A percentile compares a stretch with the other conserved stretches of the same genome.
Conservation (phyloP, 2,888 invertebrate genomes). For the Drosophila atroscutellata region DNA sequence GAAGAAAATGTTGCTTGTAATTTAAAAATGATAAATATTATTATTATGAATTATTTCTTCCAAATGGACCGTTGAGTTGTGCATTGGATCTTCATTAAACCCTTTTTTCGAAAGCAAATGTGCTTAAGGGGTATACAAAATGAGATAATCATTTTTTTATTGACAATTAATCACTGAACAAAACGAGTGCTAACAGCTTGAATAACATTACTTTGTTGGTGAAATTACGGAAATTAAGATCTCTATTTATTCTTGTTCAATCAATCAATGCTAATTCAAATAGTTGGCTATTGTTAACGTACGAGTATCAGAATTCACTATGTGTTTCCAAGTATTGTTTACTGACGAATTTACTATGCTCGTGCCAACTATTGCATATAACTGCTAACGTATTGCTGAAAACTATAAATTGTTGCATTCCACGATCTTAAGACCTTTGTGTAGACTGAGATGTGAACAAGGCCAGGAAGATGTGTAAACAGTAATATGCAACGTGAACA, state of each 20-base stretch:
- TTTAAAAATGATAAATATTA: not conserved
- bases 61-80: not conserved
- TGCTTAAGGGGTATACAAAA: conserved; percentile 6
- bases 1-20: not conserved
- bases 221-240: not conserved
- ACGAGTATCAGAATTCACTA: not conserved
- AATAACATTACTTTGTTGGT: not conserved
- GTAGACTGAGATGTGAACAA: conserved; percentile 20
- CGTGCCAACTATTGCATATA: not conserved
- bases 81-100: not conserved
- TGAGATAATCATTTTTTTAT: conserved; percentile 1
- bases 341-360: not conserved
- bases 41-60: not conserved
- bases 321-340: not conserved
- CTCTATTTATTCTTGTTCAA: not conserved
- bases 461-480: conserved; percentile 39
- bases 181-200: not conserved
- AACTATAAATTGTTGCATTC: not conserved
- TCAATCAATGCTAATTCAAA: not conserved
- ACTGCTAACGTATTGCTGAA: not conserved
- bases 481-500: conserved; percentile 40
- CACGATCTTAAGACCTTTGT: conserved; percentile 9
- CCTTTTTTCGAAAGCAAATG: not conserved
- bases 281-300: not conserved
- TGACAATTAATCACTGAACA: not conserved